Conservation (phyloP, 2,888 invertebrate genomes). For the Frankliniella fusca region DNA sequence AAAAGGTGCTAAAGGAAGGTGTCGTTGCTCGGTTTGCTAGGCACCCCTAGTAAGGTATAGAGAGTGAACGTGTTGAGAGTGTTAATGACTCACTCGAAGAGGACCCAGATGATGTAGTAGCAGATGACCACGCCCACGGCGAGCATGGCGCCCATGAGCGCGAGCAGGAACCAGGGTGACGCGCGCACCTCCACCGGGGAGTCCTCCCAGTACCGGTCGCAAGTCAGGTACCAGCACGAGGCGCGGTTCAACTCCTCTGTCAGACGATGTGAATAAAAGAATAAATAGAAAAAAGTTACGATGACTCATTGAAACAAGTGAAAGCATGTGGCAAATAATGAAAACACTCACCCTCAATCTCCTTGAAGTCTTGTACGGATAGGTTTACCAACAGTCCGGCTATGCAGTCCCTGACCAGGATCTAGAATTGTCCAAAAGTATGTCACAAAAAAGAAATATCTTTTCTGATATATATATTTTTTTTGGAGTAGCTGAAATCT, state of each 20-base stretch:
- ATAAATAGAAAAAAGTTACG: no score
- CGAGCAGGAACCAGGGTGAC: constrained; percentile 74
- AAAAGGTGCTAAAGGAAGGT: no score
- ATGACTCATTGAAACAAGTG: no score
- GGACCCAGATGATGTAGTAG: constrained; percentile 88
- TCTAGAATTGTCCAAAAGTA: constrained; percentile 45
- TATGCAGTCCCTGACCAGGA: constrained; percentile 75
- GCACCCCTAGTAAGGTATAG: no score
- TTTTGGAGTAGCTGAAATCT: no score
- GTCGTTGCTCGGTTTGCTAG: no score
- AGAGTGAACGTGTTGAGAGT: no score
- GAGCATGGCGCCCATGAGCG: constrained; percentile 74
- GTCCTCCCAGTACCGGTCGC: constrained; percentile 90
- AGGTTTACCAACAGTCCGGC: constrained; percentile 74
- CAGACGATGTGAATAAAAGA: no score
- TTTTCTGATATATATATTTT: no score
- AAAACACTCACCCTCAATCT: constrained; percentile 67
- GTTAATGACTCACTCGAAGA: constrained; percentile 73
- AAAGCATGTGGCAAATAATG: no score
- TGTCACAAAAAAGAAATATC: no score
- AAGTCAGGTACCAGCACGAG: constrained; percentile 88
- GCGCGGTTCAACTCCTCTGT: constrained; percentile 82
- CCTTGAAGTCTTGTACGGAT: constrained; percentile 76
- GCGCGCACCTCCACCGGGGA: constrained; percentile 65
- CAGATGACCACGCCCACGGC: constrained; percentile 81